Base-by-base conservation (phyloP, 2,888 invertebrate genomes). In the Diogma glabrata region DNA sequence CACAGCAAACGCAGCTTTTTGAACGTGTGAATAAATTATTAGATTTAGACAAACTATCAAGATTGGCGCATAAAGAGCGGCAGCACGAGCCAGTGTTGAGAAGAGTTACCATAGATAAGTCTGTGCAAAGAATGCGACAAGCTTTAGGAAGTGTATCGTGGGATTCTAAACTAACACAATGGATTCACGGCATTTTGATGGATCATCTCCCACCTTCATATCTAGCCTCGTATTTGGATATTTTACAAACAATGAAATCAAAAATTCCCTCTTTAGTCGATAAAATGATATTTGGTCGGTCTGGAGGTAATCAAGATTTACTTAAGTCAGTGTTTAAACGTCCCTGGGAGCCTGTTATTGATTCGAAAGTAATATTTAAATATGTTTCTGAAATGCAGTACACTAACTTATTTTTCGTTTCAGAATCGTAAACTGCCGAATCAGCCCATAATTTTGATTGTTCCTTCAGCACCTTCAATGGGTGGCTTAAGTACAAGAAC, bases 311-410 rank as follows among this genome's bases (percentile, higher is more conserved):
- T 45, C 76, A 78, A 58, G 84, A 85, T 59, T 76, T 79, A 8
- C 67, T 87, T 22, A 75, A 75, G 36, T 75, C 81, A 1, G 69
- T 87, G 36, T 60, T 83, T 22, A 82, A 82, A 62, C 69, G 78
- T 23, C 77, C 82, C 9, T 87, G 87, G 86, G 87, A 88, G 64
- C 88, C 87, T 0, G 74, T 82, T 9, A 67, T 76, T 4, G 73
- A 78, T 50, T 75, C 78, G 53, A 84, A 82, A 67, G 76, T 78
- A n/a, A n/a, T n/a, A n/a, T n/a, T n/a, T n/a, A n/a, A n/a, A n/a
- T n/a, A n/a, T n/a, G n/a, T n/a, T n/a, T n/a, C n/a, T n/a, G n/a
- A n/a, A n/a, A 24, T 7, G 24, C 9, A 24, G 9, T 9, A 7
- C 6, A 24, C 9, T 24, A 24, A 7, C 8, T 19, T 43, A 47